Base-by-base conservation (phyloP, 1,140 invertebrate species). In the Pantala flavescens region DNA sequence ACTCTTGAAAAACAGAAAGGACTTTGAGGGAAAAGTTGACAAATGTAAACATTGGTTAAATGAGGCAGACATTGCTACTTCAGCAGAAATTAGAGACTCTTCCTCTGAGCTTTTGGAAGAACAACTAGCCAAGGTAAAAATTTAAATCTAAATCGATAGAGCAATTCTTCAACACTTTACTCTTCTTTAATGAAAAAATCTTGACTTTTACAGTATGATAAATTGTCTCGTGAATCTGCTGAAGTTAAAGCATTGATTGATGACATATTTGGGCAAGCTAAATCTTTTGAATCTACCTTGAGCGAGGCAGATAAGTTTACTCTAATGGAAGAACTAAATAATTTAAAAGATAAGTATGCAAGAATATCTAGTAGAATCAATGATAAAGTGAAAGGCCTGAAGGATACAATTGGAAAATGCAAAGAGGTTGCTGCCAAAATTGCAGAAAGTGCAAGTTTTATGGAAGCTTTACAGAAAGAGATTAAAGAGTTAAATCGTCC, bases 1-100 rank as follows among this genome's bases (percentile, higher is more conserved):
- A 83, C 83, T 93, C 14, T 81, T 94, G 14, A 87, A 90, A 82
- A 88, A 88, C 23, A 86, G 94, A 77, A 90, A 89, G 80, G 85
- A 89, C 21, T 93, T 96, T 79, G 93, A 96, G 82, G 88, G 86
- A 73, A 90, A 93, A 75, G 85, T 93, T 70, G 90, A 93, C 74
- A 90, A 90, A 77, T 92, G 91, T 80, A 87, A 91, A 77, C 88
- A 92, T 77, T 96, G 93, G 93, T 84, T 95, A 23, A 91, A 93
- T 73, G 90, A 96, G 85, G 92, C 92, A 71, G 93, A 96, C 84
- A 91, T 93, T 10, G 89, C 92, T 16, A 89, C 92, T 0, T 90
- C 91, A 16, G 87, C 90, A 43, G 93, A 95, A 78, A 81, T 95
- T 3, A 85, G 91, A 72, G 88, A 90, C 23, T 88, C 91, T 0